Evolutionary conservation across 2,113 vertebrate species (phyloP), one percentile per base, ranked within the genome.

Genomic region (Dipodomys spectabilis): DNA sequence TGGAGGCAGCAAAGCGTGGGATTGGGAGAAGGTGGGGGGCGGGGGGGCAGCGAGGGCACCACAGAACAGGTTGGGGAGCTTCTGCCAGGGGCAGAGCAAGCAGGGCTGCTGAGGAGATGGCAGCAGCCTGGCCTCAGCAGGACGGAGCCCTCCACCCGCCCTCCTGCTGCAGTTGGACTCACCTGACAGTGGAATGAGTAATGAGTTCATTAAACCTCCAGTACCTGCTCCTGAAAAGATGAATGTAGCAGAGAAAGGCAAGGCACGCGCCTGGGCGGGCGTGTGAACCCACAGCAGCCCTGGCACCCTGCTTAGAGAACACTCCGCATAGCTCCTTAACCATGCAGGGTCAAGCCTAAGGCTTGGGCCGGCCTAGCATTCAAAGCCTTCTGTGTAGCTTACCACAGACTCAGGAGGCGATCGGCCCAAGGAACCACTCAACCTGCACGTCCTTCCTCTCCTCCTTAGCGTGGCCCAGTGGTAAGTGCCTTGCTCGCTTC

Each of bases 141-240:
- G 88, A 91, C 57, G 3, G 60, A 90, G 90, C 73, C 79, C 73
- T 92, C 94, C 44, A 1, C 87, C 67, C 15, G 0, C 88, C 94
- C 84, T 95, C 94, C 91, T 8, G 8, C 79, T 5, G 32, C 85
- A 75, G 9, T 53, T 78, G 74, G 90, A 93, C 93, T 95, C 92
- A 93, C 91, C 93, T 97, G 96, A 93, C 96, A 95, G 95, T 30
- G 85, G 72, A 92, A 96, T 97, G 95, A 97, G 62, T 96, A 96
- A 96, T 95, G 93, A 96, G 96, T 95, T 97, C 97, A 97, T 97
- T 97, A 97, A 97, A 96, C 88, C 78, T 77, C 89, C 92, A 82
- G 28, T 30, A 75, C 73, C 35, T 32, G 2, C 18, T 94, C 73
- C 85, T 19, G 85, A 60, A 95, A 96, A 95, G 94, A 96, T 95